phyloP scores from a whole-genome alignment of 2,113 vertebrate genomes.

The Xiphophorus couchianus region DNA sequence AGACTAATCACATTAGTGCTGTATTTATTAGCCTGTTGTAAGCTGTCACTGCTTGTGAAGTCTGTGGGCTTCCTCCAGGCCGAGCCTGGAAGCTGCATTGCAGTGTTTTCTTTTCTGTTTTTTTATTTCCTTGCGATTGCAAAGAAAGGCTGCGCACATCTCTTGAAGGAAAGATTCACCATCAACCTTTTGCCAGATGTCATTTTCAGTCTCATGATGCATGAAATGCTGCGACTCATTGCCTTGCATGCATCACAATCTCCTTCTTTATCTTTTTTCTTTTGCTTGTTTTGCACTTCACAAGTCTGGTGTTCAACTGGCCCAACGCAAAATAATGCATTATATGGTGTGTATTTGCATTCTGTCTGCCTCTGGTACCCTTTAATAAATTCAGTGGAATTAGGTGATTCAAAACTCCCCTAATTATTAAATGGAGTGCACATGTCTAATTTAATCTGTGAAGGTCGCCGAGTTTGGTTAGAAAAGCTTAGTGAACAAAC shows the following conservation, averaged over 20 bases:
- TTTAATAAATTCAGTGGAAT: neutral
- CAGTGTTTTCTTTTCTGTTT: slow-evolving; percentile 34
- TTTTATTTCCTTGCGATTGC: neutral
- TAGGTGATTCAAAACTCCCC: neutral
- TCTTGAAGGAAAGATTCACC: slow-evolving; percentile 58
- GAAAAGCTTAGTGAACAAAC: too few species aligned
- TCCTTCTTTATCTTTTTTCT: neutral
- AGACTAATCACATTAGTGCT: slow-evolving; percentile 42
- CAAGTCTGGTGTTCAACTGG: neutral
- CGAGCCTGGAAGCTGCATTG: slow-evolving; percentile 68
- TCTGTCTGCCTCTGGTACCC: neutral
- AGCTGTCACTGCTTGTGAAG: slow-evolving; percentile 48
- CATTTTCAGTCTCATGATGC: slow-evolving; percentile 64
- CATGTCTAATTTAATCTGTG: neutral
- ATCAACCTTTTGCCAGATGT: slow-evolving; percentile 59
- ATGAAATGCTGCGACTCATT: slow-evolving; percentile 60
- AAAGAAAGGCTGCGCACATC: slow-evolving; percentile 37
- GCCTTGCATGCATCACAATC: slow-evolving; percentile 11
- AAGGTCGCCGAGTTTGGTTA: neutral
- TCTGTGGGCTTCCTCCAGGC: slow-evolving; percentile 24
- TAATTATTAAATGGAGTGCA: neutral
- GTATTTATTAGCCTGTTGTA: slow-evolving; percentile 40
- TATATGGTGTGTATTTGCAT: neutral
- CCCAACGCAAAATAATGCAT: too few species aligned
- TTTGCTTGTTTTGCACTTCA: neutral